Evolutionary conservation across 2,113 vertebrate genomes (phyloP), one percentile per base, ranked within the genome.

Genomic region (Circaetus gallicus): DNA sequence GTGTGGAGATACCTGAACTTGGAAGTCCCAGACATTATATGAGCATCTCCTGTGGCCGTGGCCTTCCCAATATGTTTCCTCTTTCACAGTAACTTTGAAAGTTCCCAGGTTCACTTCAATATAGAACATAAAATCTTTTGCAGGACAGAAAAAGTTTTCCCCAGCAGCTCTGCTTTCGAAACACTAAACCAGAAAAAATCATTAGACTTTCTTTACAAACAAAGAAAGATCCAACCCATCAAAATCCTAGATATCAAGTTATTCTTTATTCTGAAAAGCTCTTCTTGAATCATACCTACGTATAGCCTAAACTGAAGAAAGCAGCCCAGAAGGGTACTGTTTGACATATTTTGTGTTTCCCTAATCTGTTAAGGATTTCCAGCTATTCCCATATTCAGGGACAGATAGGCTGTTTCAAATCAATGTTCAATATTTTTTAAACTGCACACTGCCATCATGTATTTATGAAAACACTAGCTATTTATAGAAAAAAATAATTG

Each of bases 401-500:
- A 52, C 2, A 47, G 38, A 59, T 3, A 72, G 62, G 25, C 26
- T 58, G 50, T 49, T 42, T 47, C 26, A 91, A 67, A 81, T 20
- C 63, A 38, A 4, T 5, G 16, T 40, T 91, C 40, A 40, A 36
- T 13, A 32, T 14, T 22, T 58, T 81, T 80, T 11, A 17, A 82
- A 42, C 16, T 38, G 28, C 26, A 43, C 21, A 8, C 11, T 7
- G 4, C 42, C 36, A 31, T 10, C 10, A 5, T 6, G 3, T 6
- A 38, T 32, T 49, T 87, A 53, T 45, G 73, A 90, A 76, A 95
- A 59, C 61, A 53, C 2, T 20, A 83, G 70, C n/a, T 81, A 85
- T 89, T 96, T 85, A 82, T 69, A 87, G 82, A 81, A 88, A 66
- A 53, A 80, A 89, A 65, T 71, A 94, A 95, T 16, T n/a, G 25